Conservation (phyloP, 2,113 vertebrate genomes). For the Phalacrocorax carbo region DNA sequence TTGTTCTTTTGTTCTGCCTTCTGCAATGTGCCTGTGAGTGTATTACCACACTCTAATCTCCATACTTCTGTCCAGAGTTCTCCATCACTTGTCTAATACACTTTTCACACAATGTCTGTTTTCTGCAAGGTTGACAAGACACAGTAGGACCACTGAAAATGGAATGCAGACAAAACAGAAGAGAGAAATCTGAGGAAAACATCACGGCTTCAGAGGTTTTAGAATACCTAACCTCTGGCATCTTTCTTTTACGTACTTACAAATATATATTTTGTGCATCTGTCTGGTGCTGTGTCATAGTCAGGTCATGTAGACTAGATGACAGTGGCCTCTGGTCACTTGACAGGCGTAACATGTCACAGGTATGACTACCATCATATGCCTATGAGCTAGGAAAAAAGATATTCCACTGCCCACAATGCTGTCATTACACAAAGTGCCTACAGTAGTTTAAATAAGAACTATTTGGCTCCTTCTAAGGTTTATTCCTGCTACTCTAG, state of each 20-base stretch:
- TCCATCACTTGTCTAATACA: neutral
- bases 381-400: neutral
- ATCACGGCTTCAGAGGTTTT: neutral
- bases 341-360: neutral
- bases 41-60: neutral
- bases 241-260: neutral
- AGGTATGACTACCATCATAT: neutral
- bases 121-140: neutral
- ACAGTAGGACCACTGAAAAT: neutral
- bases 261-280: neutral
- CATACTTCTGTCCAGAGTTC: neutral
- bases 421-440: neutral
- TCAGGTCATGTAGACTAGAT: neutral
- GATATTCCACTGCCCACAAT: neutral
- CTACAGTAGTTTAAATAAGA: neutral
- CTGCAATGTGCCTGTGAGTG: neutral
- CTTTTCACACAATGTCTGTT: neutral
- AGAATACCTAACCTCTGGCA: neutral
- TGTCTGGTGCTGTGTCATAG: neutral
- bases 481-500: neutral
- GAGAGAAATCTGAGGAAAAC: neutral
- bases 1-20: neutral
- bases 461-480: neutral
- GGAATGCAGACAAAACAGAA: neutral
- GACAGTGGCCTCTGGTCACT: neutral